phyloP scores from a whole-genome alignment of 2,797 vertebrate genomes.

The Eupleurogrammus muticus region DNA sequence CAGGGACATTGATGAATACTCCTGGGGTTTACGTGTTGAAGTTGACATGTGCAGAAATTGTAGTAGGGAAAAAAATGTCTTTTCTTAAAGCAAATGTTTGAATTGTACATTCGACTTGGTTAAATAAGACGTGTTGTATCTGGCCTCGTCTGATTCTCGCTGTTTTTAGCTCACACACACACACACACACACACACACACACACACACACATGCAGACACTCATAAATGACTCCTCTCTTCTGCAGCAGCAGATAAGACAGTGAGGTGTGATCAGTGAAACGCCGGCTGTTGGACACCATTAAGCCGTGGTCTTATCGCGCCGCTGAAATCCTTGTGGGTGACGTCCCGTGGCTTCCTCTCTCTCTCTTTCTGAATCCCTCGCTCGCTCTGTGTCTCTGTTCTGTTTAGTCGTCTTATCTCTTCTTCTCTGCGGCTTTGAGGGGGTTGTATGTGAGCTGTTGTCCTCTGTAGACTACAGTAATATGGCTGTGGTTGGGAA shows the following conservation, averaged over 20 bases:
- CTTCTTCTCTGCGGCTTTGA: conserved; percentile 13
- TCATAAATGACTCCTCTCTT: conserved; percentile 43
- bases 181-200: conserved; percentile 9
- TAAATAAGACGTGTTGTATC: neutral
- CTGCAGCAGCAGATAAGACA: conserved; percentile 62
- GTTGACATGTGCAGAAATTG: neutral
- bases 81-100: neutral
- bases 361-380: neutral
- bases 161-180: neutral
- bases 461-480: neutral
- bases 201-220: conserved; percentile 6
- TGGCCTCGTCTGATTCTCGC: neutral
- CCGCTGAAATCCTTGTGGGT: conserved; percentile 38
- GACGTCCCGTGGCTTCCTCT: conserved; percentile 29
- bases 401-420: conserved; percentile 11
- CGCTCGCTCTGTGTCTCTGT: neutral
- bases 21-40: too few relatives aligned
- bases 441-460: conserved; percentile 7
- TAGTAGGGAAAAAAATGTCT: neutral
- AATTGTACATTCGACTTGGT: neutral
- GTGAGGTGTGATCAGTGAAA: conserved; percentile 49
- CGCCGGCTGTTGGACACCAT: conserved; percentile 57
- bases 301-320: conserved; percentile 55
- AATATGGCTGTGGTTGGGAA: neutral
- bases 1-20: too few relatives aligned